Evolutionary conservation across 2,113 vertebrate species (phyloP).

Genomic region (Alethe diademata): DNA sequence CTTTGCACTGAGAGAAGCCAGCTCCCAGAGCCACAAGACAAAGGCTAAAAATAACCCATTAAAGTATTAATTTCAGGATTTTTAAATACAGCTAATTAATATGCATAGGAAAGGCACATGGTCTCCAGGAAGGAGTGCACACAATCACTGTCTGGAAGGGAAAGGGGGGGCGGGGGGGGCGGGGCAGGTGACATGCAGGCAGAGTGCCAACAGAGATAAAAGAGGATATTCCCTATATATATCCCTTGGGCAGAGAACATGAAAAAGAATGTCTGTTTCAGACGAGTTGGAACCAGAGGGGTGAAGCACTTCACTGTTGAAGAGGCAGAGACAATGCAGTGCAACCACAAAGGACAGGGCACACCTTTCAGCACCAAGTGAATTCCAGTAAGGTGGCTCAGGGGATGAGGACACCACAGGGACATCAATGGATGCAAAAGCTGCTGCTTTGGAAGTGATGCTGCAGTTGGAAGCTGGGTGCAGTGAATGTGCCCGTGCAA

Average conservation of each 20-base stretch:
- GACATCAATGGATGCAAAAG: background rate
- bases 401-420: background rate
- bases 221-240: background rate
- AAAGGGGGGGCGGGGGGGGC: background rate
- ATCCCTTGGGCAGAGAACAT: background rate
- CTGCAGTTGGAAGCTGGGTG: background rate
- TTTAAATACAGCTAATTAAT: constrained; percentile 26
- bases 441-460: background rate
- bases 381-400: background rate
- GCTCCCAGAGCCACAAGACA: background rate
- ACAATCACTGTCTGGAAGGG: background rate
- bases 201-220: background rate
- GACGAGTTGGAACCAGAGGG: background rate
- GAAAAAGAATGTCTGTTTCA: background rate
- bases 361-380: background rate
- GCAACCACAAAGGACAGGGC: background rate
- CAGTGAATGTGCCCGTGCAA: rapidly evolving
- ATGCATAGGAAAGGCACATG: background rate
- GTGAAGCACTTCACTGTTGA: background rate
- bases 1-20: background rate
- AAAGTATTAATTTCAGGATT: constrained; percentile 35
- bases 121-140: background rate
- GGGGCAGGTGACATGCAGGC: background rate
- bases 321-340: background rate
- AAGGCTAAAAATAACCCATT: constrained; percentile 45